These are phyloP conservation scores for Cheilinus undulatus DNA, from an alignment of 2,113 vertebrate genomes.

Conservation along the genomic window DNA sequence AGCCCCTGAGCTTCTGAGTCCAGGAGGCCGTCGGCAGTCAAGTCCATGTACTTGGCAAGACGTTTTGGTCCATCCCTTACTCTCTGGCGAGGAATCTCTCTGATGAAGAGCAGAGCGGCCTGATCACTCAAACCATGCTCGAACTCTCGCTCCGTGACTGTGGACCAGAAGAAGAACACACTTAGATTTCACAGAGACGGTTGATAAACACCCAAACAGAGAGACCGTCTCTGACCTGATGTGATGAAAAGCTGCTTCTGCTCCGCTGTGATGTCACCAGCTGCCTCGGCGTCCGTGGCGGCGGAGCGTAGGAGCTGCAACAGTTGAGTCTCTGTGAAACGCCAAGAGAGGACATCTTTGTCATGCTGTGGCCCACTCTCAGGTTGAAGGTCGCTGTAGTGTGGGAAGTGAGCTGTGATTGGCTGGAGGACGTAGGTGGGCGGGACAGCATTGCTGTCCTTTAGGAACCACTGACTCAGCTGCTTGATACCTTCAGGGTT, in stretches of 20 bases:
- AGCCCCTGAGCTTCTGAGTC: slow-evolving; percentile 81
- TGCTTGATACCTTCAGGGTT: slow-evolving; percentile 73
- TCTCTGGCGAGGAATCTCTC: slow-evolving; percentile 78
- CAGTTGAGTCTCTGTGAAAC: slow-evolving; percentile 73
- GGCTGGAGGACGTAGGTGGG: slow-evolving; percentile 84
- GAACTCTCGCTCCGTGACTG: slow-evolving; percentile 85
- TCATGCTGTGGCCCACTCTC: slow-evolving; percentile 58
- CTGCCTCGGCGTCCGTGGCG: slow-evolving; percentile 74
- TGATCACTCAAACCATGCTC: slow-evolving; percentile 73
- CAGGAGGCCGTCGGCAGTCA: slow-evolving; percentile 69
- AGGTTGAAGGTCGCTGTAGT: slow-evolving; percentile 69
- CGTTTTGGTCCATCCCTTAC: slow-evolving; percentile 68
- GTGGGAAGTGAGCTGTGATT: slow-evolving; percentile 77
- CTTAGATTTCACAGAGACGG: not conserved
- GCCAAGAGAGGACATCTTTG: slow-evolving; percentile 50
- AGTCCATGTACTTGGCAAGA: slow-evolving; percentile 71
- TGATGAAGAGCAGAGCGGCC: slow-evolving; percentile 80
- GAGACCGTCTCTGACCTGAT: slow-evolving; percentile 78
- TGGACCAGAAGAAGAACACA: slow-evolving; percentile 6
- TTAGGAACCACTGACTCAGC: slow-evolving; percentile 80
- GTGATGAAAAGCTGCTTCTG: slow-evolving; percentile 79
- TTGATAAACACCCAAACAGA: not conserved
- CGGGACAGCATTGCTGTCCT: slow-evolving; percentile 83
- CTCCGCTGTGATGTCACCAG: slow-evolving; percentile 78
- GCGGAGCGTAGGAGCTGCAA: slow-evolving; percentile 69